These are phyloP conservation scores for Chymomyza caudatula DNA, from an alignment of 2,888 invertebrate genomes.

Conservation along the genomic window DNA sequence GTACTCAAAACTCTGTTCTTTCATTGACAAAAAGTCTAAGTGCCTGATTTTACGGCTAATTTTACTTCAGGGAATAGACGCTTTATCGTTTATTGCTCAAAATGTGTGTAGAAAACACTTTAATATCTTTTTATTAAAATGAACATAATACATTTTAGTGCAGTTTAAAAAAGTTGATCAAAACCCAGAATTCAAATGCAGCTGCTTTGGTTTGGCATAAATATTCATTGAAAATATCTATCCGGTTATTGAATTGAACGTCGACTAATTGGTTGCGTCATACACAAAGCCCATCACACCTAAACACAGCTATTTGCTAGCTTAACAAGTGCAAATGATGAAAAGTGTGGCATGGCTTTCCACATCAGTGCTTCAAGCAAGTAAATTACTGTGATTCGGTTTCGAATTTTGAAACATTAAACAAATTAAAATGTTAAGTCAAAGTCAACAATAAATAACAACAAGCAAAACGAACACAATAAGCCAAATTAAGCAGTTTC, in stretches of 20 bases:
- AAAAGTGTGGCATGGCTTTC: constrained; percentile 40
- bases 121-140: too few relatives aligned
- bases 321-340: background rate
- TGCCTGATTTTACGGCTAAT: too few relatives aligned
- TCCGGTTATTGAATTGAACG: background rate
- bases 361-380: constrained; percentile 39
- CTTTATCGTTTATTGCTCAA: too few relatives aligned
- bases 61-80: too few relatives aligned
- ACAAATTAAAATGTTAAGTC: constrained; percentile 21
- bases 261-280: background rate
- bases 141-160: too few relatives aligned
- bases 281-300: background rate
- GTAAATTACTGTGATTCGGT: constrained; percentile 19
- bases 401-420: constrained; percentile 15
- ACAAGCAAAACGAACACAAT: background rate
- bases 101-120: too few relatives aligned
- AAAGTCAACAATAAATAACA: constrained; percentile 7
- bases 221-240: background rate
- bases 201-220: background rate
- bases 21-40: too few relatives aligned
- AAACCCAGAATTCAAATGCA: too few relatives aligned
- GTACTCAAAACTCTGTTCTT: too few relatives aligned
- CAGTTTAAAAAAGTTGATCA: too few relatives aligned
- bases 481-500: constrained; percentile 2
- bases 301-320: background rate